phyloP scores from a whole-genome alignment of 2,113 vertebrate genomes.

The Varanus komodoensis region DNA sequence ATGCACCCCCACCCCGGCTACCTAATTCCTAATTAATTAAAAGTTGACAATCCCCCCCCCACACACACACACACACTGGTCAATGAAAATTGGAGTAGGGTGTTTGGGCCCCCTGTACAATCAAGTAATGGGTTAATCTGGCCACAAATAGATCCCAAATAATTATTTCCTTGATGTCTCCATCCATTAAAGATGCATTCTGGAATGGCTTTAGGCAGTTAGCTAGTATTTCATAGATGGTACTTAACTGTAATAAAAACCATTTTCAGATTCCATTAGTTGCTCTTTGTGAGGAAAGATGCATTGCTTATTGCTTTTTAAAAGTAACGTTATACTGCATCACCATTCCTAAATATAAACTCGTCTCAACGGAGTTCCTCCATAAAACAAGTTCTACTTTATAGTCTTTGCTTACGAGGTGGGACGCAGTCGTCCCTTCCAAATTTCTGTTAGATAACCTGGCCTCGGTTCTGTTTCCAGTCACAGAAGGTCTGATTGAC shows the following conservation, averaged over 20 bases:
- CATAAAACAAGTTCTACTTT: not conserved
- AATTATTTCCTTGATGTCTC: not conserved
- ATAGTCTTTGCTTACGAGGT: not conserved
- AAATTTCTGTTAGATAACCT: not conserved
- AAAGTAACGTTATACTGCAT: not conserved
- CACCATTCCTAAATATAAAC: constrained; percentile 5
- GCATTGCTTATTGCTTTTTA: not conserved
- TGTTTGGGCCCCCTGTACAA: not conserved
- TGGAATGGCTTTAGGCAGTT: not conserved
- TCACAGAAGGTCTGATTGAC: not conserved
- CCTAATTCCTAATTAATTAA: not conserved
- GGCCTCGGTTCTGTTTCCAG: not conserved
- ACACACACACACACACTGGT: not conserved
- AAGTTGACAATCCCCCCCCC: not conserved
- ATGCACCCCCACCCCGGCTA: not conserved
- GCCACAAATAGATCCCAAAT: not conserved
- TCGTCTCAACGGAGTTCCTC: not conserved
- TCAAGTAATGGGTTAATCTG: not conserved
- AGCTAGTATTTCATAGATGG: constrained; percentile 9
- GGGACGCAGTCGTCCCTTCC: not conserved
- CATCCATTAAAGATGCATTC: constrained; percentile 20
- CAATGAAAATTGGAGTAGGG: not conserved
- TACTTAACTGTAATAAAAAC: constrained; percentile 3
- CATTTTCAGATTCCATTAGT: constrained; percentile 8
- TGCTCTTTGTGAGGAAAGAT: constrained; percentile 1